A percentile compares a stretch with the other conserved stretches of the same genome.
phyloP scores from a whole-genome alignment of 2,797 vertebrate species.

The Diplodus sargus region DNA sequence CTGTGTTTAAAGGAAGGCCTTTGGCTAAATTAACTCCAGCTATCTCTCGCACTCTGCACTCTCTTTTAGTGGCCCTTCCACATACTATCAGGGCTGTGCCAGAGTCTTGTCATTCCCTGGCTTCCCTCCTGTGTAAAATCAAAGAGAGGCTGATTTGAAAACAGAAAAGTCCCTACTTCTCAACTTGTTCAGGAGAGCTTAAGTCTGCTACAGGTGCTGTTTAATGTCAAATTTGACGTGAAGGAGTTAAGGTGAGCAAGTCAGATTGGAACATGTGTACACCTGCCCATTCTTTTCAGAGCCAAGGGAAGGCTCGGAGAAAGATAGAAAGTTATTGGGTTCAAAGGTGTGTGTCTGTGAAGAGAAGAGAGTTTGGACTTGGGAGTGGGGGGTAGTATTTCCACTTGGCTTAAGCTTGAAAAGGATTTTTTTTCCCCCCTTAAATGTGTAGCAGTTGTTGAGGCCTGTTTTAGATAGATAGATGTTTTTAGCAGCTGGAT shows the following conservation, averaged over 20 bases:
- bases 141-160: slow-evolving; percentile 26
- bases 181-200: neutral
- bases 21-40: slow-evolving; percentile 20
- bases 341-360: slow-evolving; percentile 54
- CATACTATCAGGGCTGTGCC: slow-evolving; percentile 21
- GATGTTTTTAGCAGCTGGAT: slow-evolving; percentile 8
- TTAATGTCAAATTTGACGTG: slow-evolving; percentile 56
- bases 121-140: slow-evolving; percentile 28
- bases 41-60: slow-evolving; percentile 46
- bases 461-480: slow-evolving; percentile 24
- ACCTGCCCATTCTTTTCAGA: slow-evolving; percentile 78
- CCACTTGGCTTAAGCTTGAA: slow-evolving; percentile 23
- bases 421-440: neutral
- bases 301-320: slow-evolving; percentile 60
- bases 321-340: slow-evolving; percentile 60
- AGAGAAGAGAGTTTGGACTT: slow-evolving; percentile 20
- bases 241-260: slow-evolving; percentile 55
- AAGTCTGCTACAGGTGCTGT: slow-evolving; percentile 42
- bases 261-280: slow-evolving; percentile 72
- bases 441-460: slow-evolving; percentile 29
- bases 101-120: slow-evolving; percentile 5
- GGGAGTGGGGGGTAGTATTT: slow-evolving; percentile 2
- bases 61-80: slow-evolving; percentile 17
- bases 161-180: slow-evolving; percentile 21
- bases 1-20: slow-evolving; percentile 18